Conservation (phyloP, 2,113 vertebrate species). For the Entomyzon cyanotis region DNA sequence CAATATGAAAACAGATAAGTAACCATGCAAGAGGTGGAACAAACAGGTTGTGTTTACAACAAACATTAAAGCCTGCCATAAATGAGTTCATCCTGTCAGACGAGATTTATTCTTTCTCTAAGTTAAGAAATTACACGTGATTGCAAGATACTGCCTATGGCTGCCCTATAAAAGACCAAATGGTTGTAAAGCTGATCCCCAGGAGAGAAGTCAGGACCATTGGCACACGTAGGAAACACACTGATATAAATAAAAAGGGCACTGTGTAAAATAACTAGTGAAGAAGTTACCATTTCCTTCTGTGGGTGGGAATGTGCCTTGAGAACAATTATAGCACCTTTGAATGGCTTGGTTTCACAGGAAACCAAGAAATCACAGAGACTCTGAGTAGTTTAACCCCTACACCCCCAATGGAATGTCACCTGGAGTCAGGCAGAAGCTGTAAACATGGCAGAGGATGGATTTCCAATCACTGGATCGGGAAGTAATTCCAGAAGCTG, state of each 20-base stretch:
- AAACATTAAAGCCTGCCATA: constrained; percentile 32
- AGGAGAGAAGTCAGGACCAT: background rate
- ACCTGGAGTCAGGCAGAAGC: background rate
- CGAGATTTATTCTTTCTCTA: background rate
- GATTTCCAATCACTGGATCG: background rate
- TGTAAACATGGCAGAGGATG: background rate
- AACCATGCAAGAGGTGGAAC: constrained; percentile 57
- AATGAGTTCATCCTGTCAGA: background rate
- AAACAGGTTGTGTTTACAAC: constrained; percentile 28
- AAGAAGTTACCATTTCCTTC: constrained; percentile 2
- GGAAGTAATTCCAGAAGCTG: constrained; percentile 4
- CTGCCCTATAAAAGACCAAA: background rate
- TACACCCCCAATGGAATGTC: background rate
- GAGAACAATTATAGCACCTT: constrained; percentile 54
- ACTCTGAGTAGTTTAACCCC: background rate
- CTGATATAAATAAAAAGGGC: constrained; percentile 63
- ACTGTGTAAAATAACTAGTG: constrained; percentile 27
- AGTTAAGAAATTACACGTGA: background rate
- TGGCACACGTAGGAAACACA: constrained; percentile 34
- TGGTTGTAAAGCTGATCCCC: background rate
- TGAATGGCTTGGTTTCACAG: background rate
- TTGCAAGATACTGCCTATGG: background rate
- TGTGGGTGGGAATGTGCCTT: background rate
- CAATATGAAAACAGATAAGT: constrained; percentile 59
- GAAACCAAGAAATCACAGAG: background rate